These are phyloP conservation scores for Caenorhabditis angaria DNA, from an alignment of 2,888 invertebrate species.

Conservation along the genomic window DNA sequence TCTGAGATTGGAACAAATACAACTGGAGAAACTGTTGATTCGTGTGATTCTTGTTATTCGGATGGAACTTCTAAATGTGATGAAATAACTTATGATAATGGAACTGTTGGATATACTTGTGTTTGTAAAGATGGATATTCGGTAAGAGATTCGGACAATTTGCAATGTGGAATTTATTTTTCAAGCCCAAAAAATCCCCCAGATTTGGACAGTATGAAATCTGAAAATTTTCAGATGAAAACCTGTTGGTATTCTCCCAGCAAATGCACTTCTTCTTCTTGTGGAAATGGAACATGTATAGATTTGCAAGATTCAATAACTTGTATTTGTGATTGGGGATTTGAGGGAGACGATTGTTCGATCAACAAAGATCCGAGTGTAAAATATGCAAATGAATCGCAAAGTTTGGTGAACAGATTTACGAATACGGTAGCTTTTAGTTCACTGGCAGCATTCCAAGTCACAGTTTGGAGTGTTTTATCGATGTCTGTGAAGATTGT, in stretches of 20 bases:
- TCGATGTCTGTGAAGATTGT: slow-evolving; percentile 12
- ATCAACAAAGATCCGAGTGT: slow-evolving; percentile 11
- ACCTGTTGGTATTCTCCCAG: slow-evolving; percentile 28
- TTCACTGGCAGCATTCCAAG: background rate
- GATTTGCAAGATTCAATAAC: slow-evolving; percentile 10
- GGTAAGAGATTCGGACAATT: slow-evolving; percentile 7
- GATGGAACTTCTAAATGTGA: slow-evolving; percentile 26
- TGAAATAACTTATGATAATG: background rate
- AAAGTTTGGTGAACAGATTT: background rate
- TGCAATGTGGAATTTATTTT: background rate
- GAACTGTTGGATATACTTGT: slow-evolving; percentile 12
- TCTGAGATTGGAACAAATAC: slow-evolving; percentile 9
- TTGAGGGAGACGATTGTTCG: slow-evolving; percentile 20
- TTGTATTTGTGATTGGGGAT: slow-evolving; percentile 39
- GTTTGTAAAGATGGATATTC: slow-evolving; percentile 20
- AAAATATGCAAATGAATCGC: background rate
- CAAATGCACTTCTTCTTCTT: slow-evolving; percentile 12
- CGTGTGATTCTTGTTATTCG: slow-evolving; percentile 15
- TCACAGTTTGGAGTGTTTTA: slow-evolving; percentile 13
- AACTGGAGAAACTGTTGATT: slow-evolving; percentile 14
- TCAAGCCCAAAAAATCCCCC: no score
- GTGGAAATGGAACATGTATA: slow-evolving; percentile 31
- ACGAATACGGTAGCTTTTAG: slow-evolving; percentile 21
- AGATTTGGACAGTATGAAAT: background rate
- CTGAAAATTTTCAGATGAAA: slow-evolving; percentile 23